Evolutionary conservation across 2,113 vertebrate genomes (phyloP).

Genomic region (Cinclus cinclus): DNA sequence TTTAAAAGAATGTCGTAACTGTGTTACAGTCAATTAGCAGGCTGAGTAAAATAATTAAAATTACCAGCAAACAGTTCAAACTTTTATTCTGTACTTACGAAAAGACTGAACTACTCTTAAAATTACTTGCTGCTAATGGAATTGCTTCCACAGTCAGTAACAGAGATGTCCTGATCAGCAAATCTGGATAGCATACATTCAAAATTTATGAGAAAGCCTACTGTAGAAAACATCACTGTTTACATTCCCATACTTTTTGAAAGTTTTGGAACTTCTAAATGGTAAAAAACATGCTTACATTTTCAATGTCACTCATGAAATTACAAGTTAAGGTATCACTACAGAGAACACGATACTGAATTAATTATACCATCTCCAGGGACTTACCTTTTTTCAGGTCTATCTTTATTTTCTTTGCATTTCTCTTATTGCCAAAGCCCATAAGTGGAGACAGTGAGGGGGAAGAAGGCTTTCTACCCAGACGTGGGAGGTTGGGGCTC

Average conservation of each 20-base stretch:
- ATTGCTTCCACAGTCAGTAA: not conserved
- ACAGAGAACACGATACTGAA: not conserved
- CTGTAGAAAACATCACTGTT: not conserved
- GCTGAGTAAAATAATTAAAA: not conserved
- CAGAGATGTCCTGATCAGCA: not conserved
- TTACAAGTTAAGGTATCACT: not conserved
- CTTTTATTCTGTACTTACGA: not conserved
- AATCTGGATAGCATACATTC: not conserved
- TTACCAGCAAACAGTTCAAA: not conserved
- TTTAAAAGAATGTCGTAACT: not conserved
- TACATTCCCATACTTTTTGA: not conserved
- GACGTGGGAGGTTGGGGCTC: slow-evolving; percentile 73
- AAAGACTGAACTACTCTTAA: not conserved
- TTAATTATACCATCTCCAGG: not conserved
- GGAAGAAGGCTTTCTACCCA: slow-evolving; percentile 76
- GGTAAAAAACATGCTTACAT: not conserved
- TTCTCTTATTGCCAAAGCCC: slow-evolving; percentile 84
- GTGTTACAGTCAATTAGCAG: not conserved
- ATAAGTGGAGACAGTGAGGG: slow-evolving; percentile 81
- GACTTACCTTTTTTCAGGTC: slow-evolving; percentile 93
- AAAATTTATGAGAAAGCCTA: not conserved
- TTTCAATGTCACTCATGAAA: not conserved
- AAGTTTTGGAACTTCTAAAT: not conserved
- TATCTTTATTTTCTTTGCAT: slow-evolving; percentile 87
- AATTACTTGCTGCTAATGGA: not conserved